Percentiles rank a stretch among this genome's conserved stretches.
phyloP scores from a whole-genome alignment of 1,140 invertebrate genomes.

The Lerema accius region DNA sequence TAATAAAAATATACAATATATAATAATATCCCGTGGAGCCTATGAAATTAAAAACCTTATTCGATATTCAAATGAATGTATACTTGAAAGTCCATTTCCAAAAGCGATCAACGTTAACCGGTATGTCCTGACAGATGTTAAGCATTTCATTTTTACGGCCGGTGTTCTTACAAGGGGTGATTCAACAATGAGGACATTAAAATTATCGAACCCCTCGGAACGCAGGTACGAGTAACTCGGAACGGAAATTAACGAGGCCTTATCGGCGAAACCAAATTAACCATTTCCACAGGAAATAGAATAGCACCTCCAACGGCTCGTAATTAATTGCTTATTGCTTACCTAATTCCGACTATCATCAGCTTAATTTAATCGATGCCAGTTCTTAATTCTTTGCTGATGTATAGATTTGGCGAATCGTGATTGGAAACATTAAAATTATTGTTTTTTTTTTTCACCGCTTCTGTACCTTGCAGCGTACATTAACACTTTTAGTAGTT shows the following conservation, averaged over 20 bases:
- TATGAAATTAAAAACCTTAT: neutral
- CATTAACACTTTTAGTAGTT: too few relatives aligned
- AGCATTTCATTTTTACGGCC: conserved; percentile 33
- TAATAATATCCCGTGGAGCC: neutral
- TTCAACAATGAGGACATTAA: conserved; percentile 34
- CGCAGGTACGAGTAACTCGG: conserved; percentile 45
- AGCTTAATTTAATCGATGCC: conserved; percentile 7
- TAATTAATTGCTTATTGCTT: conserved; percentile 49
- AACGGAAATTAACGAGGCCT: conserved; percentile 59
- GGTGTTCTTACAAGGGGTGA: conserved; percentile 30
- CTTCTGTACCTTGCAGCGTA: too few relatives aligned
- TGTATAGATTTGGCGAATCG: too few relatives aligned
- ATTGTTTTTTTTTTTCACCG: too few relatives aligned
- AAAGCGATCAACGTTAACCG: conserved; percentile 25
- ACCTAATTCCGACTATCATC: conserved; percentile 27
- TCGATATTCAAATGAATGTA: conserved; percentile 21
- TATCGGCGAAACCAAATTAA: conserved; percentile 56
- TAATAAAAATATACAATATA: neutral
- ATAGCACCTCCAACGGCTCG: conserved; percentile 40
- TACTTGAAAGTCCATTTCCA: conserved; percentile 29
- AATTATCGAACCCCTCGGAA: conserved; percentile 31
- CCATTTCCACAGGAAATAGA: conserved; percentile 54
- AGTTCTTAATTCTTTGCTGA: neutral
- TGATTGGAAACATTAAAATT: too few relatives aligned
- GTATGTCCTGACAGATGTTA: conserved; percentile 28